Evolutionary conservation across 2,113 vertebrate species (phyloP).

Genomic region (Hylia prasina): DNA sequence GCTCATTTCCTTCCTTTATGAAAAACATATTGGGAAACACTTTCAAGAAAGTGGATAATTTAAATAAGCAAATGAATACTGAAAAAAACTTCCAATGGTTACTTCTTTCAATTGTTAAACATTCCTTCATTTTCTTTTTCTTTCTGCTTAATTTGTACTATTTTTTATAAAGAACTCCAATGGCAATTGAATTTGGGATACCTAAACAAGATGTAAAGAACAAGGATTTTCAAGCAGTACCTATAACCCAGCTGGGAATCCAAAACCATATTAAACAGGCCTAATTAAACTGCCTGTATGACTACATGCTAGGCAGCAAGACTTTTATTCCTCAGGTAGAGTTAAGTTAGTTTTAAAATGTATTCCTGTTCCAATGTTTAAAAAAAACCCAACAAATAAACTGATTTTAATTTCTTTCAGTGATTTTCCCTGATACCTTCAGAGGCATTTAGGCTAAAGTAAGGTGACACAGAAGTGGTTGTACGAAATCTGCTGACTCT

Average conservation of each 20-base stretch:
- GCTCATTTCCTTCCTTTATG: not conserved
- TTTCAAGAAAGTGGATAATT: not conserved
- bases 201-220: not conserved
- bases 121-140: not conserved
- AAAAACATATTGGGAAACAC: not conserved
- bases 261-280: not conserved
- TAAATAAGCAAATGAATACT: not conserved
- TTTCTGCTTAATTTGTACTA: not conserved
- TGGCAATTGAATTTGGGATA: not conserved
- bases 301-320: not conserved
- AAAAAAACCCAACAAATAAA: not conserved
- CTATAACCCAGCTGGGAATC: not conserved
- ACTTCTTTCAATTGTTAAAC: not conserved
- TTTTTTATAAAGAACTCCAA: not conserved
- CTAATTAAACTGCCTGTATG: not conserved
- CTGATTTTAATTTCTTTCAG: not conserved
- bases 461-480: not conserved
- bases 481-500: not conserved
- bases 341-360: not conserved
- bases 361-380: not conserved
- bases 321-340: not conserved
- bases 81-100: not conserved
- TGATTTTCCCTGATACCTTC: not conserved
- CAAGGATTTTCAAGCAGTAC: not conserved
- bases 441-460: not conserved